These are phyloP conservation scores for Phyllotis vaccarum DNA, from an alignment of 2,797 vertebrate species.

Conservation along the genomic window DNA sequence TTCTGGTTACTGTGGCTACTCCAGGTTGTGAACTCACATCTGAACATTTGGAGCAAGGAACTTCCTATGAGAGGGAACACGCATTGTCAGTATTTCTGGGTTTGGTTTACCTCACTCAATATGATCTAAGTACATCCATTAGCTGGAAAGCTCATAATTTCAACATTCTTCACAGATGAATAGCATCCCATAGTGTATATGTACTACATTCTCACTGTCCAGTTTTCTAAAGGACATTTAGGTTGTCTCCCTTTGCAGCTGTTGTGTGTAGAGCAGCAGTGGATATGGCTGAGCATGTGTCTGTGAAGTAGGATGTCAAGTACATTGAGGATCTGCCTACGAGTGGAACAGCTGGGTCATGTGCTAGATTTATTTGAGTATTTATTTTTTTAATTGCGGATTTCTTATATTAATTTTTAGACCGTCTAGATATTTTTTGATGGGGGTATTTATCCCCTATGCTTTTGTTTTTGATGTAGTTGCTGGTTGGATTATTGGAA, in stretches of 20 bases:
- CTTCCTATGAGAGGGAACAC: background rate
- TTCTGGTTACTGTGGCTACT: background rate
- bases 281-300: background rate
- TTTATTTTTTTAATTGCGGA: too few species aligned
- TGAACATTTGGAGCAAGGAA: background rate
- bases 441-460: background rate
- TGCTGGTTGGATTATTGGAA: background rate
- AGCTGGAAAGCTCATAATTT: background rate
- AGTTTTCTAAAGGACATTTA: background rate
- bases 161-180: background rate
- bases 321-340: background rate
- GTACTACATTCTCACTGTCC: too few species aligned
- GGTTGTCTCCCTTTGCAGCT: background rate
- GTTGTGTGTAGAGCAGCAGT: background rate
- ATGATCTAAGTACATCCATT: background rate
- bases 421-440: background rate
- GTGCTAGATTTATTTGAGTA: too few species aligned
- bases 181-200: background rate
- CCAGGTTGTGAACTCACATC: background rate
- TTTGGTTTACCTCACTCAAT: background rate
- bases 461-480: background rate
- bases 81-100: background rate
- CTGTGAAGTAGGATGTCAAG: background rate
- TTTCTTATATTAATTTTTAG: background rate
- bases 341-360: background rate